phyloP scores from a whole-genome alignment of 53 echinoderm and acorn worm species.

The Hippasteria phrygiana region DNA sequence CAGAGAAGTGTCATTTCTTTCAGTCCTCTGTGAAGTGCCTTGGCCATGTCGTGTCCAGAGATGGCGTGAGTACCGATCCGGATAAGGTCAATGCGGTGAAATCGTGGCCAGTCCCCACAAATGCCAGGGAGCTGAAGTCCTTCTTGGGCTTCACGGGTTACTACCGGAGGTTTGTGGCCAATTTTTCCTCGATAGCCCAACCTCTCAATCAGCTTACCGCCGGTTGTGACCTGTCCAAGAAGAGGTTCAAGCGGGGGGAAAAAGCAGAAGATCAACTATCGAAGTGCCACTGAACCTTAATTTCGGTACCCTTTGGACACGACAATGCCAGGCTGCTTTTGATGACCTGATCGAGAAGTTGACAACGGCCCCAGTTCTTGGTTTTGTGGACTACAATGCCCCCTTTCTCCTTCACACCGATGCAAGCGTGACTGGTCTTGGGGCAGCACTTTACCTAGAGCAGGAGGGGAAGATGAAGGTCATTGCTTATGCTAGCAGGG shows the following conservation, averaged over 20 bases:
- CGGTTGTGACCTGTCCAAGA: conserved; percentile 38
- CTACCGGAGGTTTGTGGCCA: conserved; percentile 72
- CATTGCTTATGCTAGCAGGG: conserved; percentile 77
- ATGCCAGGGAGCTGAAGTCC: conserved; percentile 69
- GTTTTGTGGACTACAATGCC: conserved; percentile 69
- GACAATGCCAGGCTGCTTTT: conserved; percentile 76
- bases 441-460: conserved; percentile 78
- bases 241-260: not conserved
- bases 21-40: conserved; percentile 76
- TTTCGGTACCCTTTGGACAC: conserved; percentile 67
- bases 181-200: conserved; percentile 69
- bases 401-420: conserved; percentile 82
- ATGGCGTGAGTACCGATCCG: conserved; percentile 76
- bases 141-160: conserved; percentile 82
- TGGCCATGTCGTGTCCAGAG: conserved; percentile 73
- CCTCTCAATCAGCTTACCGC: conserved; percentile 67
- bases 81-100: conserved; percentile 64
- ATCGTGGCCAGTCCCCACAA: conserved; percentile 72
- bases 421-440: conserved; percentile 64
- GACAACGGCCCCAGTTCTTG: conserved; percentile 68
- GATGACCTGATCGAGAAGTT: conserved; percentile 59
- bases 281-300: conserved; percentile 56
- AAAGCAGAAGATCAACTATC: not conserved
- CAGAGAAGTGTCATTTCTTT: conserved; percentile 70
- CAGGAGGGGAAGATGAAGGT: conserved; percentile 69